phyloP scores from a whole-genome alignment of 2,797 vertebrate species.

The Spheniscus humboldti region DNA sequence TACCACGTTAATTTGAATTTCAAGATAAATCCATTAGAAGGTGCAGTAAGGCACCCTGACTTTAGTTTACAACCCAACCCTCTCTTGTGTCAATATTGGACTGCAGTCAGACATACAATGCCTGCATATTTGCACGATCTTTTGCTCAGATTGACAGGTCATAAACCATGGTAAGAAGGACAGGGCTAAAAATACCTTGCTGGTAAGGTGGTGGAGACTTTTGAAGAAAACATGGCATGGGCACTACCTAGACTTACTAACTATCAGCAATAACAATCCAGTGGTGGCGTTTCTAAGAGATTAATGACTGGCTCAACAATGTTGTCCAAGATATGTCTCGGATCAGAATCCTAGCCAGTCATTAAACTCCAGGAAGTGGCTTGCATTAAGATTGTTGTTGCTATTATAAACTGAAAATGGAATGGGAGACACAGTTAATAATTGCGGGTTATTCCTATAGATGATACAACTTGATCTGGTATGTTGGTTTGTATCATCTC shows the following conservation, averaged over 20 bases:
- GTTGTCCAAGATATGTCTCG: not conserved
- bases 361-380: conserved; percentile 27
- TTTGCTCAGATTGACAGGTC: conserved; percentile 88
- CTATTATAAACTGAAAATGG: conserved; percentile 73
- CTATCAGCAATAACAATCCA: conserved; percentile 64
- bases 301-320: conserved; percentile 41
- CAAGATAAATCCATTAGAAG: conserved; percentile 88
- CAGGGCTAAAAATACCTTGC: conserved; percentile 67
- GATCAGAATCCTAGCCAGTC: not conserved
- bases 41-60: conserved; percentile 84
- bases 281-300: conserved; percentile 32
- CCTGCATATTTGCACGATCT: conserved; percentile 84
- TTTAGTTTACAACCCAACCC: conserved; percentile 82
- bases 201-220: conserved; percentile 72
- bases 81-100: conserved; percentile 84
- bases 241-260: conserved; percentile 67
- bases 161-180: conserved; percentile 90
- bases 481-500: conserved; percentile 28
- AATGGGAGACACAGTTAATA: not conserved
- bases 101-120: conserved; percentile 79
- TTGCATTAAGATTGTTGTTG: conserved; percentile 64
- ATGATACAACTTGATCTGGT: not conserved
- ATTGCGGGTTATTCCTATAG: not conserved
- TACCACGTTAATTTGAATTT: conserved; percentile 83
- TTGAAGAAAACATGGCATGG: conserved; percentile 70